These are phyloP conservation scores for Platalea minor DNA, from an alignment of 2,797 vertebrate species.

Conservation along the genomic window DNA sequence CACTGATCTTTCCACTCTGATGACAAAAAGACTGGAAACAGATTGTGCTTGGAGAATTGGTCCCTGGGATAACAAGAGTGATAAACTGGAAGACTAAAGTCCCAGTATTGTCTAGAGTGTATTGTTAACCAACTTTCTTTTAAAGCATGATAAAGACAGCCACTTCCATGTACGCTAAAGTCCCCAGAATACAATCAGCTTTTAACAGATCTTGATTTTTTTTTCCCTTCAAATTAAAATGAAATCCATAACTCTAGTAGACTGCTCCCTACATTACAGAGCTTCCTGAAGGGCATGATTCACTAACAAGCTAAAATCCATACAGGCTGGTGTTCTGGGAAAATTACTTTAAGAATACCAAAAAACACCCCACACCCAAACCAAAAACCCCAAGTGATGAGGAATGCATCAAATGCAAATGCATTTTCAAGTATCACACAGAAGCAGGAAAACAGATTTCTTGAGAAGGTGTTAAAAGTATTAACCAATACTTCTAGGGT, in stretches of 20 bases:
- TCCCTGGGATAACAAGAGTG: conserved; percentile 34
- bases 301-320: not conserved
- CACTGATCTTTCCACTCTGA: conserved; percentile 68
- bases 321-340: not conserved
- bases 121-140: conserved; percentile 42
- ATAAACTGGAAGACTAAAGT: conserved; percentile 40
- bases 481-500: not conserved
- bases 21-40: conserved; percentile 67
- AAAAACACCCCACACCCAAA: not conserved
- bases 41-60: conserved; percentile 57
- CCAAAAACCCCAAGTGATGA: not conserved
- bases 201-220: not conserved
- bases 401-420: not conserved
- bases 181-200: not conserved
- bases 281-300: not conserved
- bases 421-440: conserved; percentile 35
- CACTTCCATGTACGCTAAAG: not conserved
- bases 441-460: conserved; percentile 39
- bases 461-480: conserved; percentile 37
- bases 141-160: conserved; percentile 13
- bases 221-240: not conserved
- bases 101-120: not conserved
- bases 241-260: not conserved
- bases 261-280: not conserved
- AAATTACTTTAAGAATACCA: not conserved